phyloP scores from a whole-genome alignment of 2,797 vertebrate genomes.

The Malacoctenus gilli region DNA sequence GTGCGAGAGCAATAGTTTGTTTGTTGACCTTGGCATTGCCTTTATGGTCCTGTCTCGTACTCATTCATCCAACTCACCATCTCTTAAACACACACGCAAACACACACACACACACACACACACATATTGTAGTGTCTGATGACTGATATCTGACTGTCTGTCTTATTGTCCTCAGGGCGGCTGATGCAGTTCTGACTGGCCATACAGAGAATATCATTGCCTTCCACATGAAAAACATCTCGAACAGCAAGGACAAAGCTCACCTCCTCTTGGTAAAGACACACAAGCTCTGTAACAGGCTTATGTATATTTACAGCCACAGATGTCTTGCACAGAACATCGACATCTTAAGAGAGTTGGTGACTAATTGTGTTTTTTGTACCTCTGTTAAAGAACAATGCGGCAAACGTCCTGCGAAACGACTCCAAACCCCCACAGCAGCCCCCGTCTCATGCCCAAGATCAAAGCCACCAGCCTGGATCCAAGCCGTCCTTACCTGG shows the following conservation, averaged over 20 bases:
- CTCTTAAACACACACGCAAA: slow-evolving; percentile 20
- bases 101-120: slow-evolving; percentile 3
- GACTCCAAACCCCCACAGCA: slow-evolving; percentile 90
- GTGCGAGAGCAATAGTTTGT: slow-evolving; percentile 44
- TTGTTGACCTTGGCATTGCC: slow-evolving; percentile 67
- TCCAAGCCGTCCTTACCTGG: slow-evolving; percentile 90
- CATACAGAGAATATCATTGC: slow-evolving; percentile 96
- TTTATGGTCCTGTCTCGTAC: slow-evolving; percentile 50
- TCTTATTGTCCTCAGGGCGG: slow-evolving; percentile 87
- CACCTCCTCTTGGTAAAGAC: slow-evolving; percentile 89
- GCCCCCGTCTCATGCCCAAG: slow-evolving; percentile 79
- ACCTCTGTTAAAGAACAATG: slow-evolving; percentile 87
- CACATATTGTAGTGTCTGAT: slow-evolving; percentile 52
- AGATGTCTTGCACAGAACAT: slow-evolving; percentile 2
- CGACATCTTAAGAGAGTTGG: background rate
- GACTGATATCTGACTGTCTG: slow-evolving; percentile 65
- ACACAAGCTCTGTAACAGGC: background rate
- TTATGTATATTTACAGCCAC: no score
- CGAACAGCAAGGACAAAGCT: slow-evolving; percentile 95
- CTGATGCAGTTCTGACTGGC: slow-evolving; percentile 96
- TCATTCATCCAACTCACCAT: slow-evolving; percentile 35
- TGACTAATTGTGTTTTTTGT: slow-evolving; percentile 17
- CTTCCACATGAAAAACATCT: slow-evolving; percentile 99
- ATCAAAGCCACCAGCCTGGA: slow-evolving; percentile 93
- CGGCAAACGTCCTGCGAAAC: slow-evolving; percentile 87